Percentiles rank a stretch among this genome's conserved stretches.
These are phyloP conservation scores for Phthorimaea operculella DNA, from an alignment of 1,140 invertebrate genomes.

Conservation along the genomic window DNA sequence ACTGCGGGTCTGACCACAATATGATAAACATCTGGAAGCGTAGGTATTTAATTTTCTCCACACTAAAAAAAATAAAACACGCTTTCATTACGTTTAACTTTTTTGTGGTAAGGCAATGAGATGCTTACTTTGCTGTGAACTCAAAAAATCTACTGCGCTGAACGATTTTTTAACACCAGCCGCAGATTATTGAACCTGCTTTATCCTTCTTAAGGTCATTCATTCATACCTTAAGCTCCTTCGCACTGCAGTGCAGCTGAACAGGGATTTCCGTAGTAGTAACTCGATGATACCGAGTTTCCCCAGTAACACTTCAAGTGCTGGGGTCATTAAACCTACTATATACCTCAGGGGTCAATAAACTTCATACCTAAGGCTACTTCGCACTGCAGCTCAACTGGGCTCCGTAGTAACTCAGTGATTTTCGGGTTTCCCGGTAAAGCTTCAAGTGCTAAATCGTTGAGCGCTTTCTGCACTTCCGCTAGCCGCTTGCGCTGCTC, in stretches of 20 bases:
- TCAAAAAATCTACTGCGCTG: no score
- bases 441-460: constrained; percentile 40
- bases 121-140: no score
- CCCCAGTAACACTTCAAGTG: constrained; percentile 34
- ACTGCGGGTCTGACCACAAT: no score
- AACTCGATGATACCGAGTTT: constrained; percentile 35
- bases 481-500: constrained; percentile 41
- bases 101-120: no score
- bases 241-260: constrained; percentile 53
- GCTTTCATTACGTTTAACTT: no score
- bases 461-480: constrained; percentile 53
- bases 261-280: constrained; percentile 41
- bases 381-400: constrained; percentile 54
- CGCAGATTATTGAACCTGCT: no score
- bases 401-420: constrained; percentile 37
- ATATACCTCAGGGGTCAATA: no score
- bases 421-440: constrained; percentile 31
- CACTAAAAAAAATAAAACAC: no score
- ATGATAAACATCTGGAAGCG: no score
- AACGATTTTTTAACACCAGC: no score
- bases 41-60: no score
- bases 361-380: constrained; percentile 42
- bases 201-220: no score
- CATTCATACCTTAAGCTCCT: constrained; percentile 43
- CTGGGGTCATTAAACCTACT: constrained; percentile 13